Base-by-base conservation (phyloP, 2,888 invertebrate species). In the Amphipyra berbera region DNA sequence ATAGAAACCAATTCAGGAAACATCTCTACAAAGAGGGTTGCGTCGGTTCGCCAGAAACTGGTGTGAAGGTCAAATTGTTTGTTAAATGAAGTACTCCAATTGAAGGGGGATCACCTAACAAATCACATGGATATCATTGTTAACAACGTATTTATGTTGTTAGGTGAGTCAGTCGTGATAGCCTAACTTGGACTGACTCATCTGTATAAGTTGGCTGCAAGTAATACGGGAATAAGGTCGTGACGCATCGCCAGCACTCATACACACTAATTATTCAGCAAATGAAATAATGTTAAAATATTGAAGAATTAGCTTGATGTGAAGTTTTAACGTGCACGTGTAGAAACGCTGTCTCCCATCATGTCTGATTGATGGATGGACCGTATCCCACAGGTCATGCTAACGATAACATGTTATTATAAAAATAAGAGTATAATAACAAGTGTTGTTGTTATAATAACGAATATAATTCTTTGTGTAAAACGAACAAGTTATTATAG, bases 181-280 rank as follows among this genome's bases (percentile, higher is more conserved):
- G 80, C 82, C 82, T 79, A 82, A 86, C 82, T 88, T 85, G 68
- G 68, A 65, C 79, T 93, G 92, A 92, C 83, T 92, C 93, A 93
- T 87, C 79, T 79, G 78, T 79, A 76, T 79, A 85, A 84, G 82
- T 87, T 83, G 62, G 75, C 77, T 78, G 76, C 75, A 81, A 82
- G 76, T 81, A 82, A 80, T 80, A 84, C 84, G 67, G 84, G 86
- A 89, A 91, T 90, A 88, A 86, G 82, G 76, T 72, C 67, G 83
- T 94, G 94, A 94, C 92, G 90, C 93, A 93, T 88, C 81, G 56
- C 58, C 66, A 68, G 74, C 79, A 82, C 76, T 85, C 86, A 84
- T 81, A 81, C 79, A 76, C 68, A 66, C 63, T 81, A 77, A 87
- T 85, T 83, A 82, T 83, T 82, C 73, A 80, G 77, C 68, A 72